phyloP scores from a whole-genome alignment of 2,113 vertebrate genomes.

The Nannobrachium achirus region DNA sequence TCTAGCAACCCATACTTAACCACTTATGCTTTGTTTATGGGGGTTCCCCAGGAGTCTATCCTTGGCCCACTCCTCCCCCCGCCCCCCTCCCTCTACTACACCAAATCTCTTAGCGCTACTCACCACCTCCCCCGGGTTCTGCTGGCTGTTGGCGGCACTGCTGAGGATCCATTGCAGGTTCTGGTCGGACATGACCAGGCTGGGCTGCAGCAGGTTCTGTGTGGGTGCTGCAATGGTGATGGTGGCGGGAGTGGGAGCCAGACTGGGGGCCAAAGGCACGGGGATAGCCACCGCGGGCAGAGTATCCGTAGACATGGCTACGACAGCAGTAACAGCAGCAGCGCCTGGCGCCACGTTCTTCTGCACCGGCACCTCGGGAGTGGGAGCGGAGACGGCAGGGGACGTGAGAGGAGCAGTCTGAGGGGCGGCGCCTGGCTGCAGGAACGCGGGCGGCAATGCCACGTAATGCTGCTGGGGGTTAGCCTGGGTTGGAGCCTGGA shows the following conservation, averaged over 20 bases:
- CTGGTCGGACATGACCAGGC: constrained; percentile 95
- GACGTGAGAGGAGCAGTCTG: constrained; percentile 75
- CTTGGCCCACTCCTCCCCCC: too few relatives aligned
- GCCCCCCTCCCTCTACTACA: too few relatives aligned
- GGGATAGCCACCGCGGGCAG: constrained; percentile 84
- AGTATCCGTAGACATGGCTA: constrained; percentile 79
- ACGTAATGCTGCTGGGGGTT: constrained; percentile 81
- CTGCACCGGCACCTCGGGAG: constrained; percentile 53
- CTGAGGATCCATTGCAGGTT: constrained; percentile 98
- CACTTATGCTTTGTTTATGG: too few relatives aligned
- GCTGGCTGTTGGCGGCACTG: constrained; percentile 86
- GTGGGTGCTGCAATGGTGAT: constrained; percentile 80
- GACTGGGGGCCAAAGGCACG: constrained; percentile 85
- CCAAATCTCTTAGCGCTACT: constrained; percentile 54
- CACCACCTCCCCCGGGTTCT: constrained; percentile 90
- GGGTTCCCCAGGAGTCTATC: too few relatives aligned
- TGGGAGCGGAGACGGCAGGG: constrained; percentile 74
- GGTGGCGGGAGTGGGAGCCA: constrained; percentile 84
- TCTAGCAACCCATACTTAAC: too few relatives aligned
- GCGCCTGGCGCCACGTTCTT: constrained; percentile 73
- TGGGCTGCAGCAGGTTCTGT: constrained; percentile 86
- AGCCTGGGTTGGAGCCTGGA: constrained; percentile 64
- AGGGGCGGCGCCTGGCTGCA: constrained; percentile 77
- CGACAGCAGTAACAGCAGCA: constrained; percentile 76
- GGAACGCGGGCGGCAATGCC: constrained; percentile 83